Conservation (phyloP, 2,797 vertebrate species). For the Serranus cabrilla region DNA sequence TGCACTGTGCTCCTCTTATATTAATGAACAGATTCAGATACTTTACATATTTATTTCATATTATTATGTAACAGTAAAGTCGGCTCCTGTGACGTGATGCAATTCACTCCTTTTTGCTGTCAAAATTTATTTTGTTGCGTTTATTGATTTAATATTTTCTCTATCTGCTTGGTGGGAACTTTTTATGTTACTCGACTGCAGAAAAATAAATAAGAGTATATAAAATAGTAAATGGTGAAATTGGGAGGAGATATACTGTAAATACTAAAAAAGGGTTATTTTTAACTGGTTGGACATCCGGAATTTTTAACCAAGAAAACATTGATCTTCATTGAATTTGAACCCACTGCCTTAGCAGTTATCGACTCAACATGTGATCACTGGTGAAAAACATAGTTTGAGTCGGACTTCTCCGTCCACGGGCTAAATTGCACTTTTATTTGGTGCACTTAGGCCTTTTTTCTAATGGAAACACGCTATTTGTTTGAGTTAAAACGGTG, state of each 20-base stretch:
- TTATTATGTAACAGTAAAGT: constrained; percentile 20
- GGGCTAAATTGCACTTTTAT: constrained; percentile 37
- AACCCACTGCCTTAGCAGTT: background rate
- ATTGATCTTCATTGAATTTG: background rate
- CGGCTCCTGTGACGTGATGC: constrained; percentile 14
- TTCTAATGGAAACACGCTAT: background rate
- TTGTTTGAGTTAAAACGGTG: background rate
- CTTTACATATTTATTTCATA: constrained; percentile 59
- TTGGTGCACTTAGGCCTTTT: constrained; percentile 21
- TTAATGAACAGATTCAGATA: constrained; percentile 10
- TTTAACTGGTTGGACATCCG: constrained; percentile 8
- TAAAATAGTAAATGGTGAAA: background rate
- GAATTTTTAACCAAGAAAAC: constrained; percentile 7
- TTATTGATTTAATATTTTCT: constrained; percentile 1
- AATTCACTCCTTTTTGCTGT: constrained; percentile 10
- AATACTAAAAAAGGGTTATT: background rate
- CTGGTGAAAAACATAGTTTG: background rate
- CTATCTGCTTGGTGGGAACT: background rate
- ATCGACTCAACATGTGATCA: background rate
- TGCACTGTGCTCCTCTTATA: constrained; percentile 61
- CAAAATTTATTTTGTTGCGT: too few relatives aligned
- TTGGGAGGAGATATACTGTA: background rate
- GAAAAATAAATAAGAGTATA: constrained; percentile 17
- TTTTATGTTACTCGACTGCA: constrained; percentile 10
- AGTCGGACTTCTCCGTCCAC: constrained; percentile 32